Base-by-base conservation (phyloP, 2,113 vertebrate genomes). In the Megaceryle maxima region DNA sequence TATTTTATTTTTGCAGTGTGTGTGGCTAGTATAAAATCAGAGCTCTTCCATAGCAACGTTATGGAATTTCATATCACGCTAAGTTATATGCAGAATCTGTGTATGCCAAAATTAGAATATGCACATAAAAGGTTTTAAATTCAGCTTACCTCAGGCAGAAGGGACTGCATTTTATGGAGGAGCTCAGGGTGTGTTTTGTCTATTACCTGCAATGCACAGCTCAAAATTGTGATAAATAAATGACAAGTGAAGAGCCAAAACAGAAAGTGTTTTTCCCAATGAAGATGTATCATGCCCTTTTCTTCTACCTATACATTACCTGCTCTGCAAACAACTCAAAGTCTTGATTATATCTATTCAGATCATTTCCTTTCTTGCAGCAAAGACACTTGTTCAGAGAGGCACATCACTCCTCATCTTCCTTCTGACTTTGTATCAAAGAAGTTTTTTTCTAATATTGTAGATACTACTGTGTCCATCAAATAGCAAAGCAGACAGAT, bases 171-270 rank as follows among this genome's bases (percentile, higher is more conserved):
- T 94, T 93, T 78, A 55, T 66, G 75, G 16, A 3, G 33, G 43
- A 90, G 43, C 21, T 82, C 51, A n/a, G 35, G 19, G 21, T 74
- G 24, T 48, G 48, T 64, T 78, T 19, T 53, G 17, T 64, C 43
- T 73, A 68, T 68, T 33, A 87, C 8, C 76, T 92, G 77, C 57
- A 88, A 84, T 16, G 35, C 37, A 56, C 44, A 87, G 33, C 69
- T 82, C 41, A 91, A 68, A 94, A 75, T 15, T 43, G 39, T 90
- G 33, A 63, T 83, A 88, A 92, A 95, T 82, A 73, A 84, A 92
- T 46, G 35, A 63, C 35, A 87, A 53, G 39, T 8, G 20, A 85
- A 66, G 41, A 82, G 31, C 33, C 67, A 72, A 94, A 94, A 78
- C 26, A 39, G 16, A 41, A 57, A 74, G 14, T 22, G 13, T 44